Conservation (phyloP, 2,113 vertebrate genomes). For the Ibidorhyncha struthersii region DNA sequence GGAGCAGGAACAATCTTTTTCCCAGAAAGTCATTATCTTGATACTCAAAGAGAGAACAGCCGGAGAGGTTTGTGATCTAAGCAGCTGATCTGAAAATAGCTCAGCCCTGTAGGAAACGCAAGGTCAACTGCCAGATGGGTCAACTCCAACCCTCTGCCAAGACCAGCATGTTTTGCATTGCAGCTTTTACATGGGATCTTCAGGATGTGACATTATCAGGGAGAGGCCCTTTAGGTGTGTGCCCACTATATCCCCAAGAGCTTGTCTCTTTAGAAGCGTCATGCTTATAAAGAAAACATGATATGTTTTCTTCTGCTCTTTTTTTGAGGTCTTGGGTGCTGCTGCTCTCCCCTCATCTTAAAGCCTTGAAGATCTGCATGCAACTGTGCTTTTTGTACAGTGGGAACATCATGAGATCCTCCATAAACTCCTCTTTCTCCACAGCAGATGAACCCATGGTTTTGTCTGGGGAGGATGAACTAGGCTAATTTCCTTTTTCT, state of each 20-base stretch:
- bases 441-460: neutral
- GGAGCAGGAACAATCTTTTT: conserved; percentile 6
- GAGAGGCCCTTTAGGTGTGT: neutral
- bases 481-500: neutral
- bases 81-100: neutral
- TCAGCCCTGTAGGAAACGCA: neutral
- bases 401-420: neutral
- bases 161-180: neutral
- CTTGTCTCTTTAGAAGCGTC: neutral
- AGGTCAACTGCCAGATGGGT: conserved; percentile 16
- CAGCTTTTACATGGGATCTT: neutral
- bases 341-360: neutral
- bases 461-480: neutral
- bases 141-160: neutral
- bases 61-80: neutral
- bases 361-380: neutral
- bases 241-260: neutral
- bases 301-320: neutral
- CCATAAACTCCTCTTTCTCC: neutral
- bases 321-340: neutral
- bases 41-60: neutral
- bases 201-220: neutral
- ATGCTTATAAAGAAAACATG: neutral
- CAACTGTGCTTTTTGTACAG: neutral
- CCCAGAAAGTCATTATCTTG: neutral